Conservation (phyloP, 2,888 invertebrate species). For the Mythimna loreyi region DNA sequence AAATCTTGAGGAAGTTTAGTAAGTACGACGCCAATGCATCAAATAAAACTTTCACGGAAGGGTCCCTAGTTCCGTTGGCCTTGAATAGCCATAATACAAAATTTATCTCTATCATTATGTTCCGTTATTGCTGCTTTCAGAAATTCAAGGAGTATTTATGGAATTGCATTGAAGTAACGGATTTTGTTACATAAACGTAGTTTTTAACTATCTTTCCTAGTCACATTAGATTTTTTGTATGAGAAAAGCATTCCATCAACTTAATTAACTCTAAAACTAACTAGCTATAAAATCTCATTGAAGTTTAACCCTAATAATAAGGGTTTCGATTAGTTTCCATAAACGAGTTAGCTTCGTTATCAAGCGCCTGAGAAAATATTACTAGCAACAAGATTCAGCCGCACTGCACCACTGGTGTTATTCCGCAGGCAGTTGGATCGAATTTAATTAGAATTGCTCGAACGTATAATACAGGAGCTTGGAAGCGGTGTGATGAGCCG, state of each 20-base stretch:
- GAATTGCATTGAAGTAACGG: conserved; percentile 20
- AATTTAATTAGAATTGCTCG: conserved; percentile 45
- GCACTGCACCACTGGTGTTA: conserved; percentile 59
- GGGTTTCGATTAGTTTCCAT: neutral
- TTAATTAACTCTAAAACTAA: too few relatives aligned
- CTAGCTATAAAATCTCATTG: neutral
- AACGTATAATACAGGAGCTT: conserved; percentile 13
- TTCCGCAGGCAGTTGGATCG: conserved; percentile 57
- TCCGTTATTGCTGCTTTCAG: conserved; percentile 18
- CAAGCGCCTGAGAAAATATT: conserved; percentile 59
- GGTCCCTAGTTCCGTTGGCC: conserved; percentile 30
- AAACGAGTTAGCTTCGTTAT: conserved; percentile 29
- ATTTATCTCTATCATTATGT: conserved; percentile 34
- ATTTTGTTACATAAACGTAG: neutral
- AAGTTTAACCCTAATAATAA: conserved; percentile 7
- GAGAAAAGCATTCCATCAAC: neutral
- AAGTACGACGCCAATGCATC: conserved; percentile 12
- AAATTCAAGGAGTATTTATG: conserved; percentile 24
- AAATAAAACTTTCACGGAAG: conserved; percentile 38
- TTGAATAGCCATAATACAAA: conserved; percentile 41
- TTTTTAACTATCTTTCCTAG: neutral
- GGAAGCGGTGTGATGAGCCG: conserved; percentile 10
- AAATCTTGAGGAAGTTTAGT: neutral
- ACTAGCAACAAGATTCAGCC: conserved; percentile 56
- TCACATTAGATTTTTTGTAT: neutral